Evolutionary conservation across 2,113 vertebrate genomes (phyloP).

Genomic region (Eupsittula cactorum): DNA sequence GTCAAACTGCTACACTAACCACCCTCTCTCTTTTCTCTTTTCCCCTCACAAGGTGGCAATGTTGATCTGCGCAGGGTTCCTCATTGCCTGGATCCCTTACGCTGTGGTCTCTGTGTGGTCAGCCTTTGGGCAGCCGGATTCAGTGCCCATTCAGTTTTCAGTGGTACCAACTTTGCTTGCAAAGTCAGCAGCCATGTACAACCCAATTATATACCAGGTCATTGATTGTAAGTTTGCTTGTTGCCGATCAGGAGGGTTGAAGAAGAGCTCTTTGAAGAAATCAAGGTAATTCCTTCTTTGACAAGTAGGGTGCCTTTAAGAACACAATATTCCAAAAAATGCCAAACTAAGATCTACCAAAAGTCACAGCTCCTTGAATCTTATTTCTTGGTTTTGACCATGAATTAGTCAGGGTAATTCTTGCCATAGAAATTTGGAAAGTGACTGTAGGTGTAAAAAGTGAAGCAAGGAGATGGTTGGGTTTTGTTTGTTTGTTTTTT

Average conservation of each 20-base stretch:
- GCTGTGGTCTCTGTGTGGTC: conserved; percentile 92
- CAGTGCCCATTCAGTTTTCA: conserved; percentile 87
- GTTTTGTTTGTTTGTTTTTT: too few species aligned
- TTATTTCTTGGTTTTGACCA: not conserved
- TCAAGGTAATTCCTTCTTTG: conserved; percentile 78
- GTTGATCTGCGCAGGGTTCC: conserved; percentile 95
- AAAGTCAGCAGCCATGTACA: conserved; percentile 96
- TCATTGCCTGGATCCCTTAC: conserved; percentile 95
- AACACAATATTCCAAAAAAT: not conserved
- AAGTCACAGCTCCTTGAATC: not conserved
- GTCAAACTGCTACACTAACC: not conserved
- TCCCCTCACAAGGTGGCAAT: conserved; percentile 85
- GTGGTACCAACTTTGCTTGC: conserved; percentile 91
- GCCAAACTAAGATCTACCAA: not conserved
- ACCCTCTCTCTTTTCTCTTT: not conserved
- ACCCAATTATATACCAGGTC: conserved; percentile 95
- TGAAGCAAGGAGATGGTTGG: not conserved
- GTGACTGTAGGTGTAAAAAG: not conserved
- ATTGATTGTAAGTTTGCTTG: conserved; percentile 83
- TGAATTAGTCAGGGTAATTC: not conserved
- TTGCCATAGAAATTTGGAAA: not conserved
- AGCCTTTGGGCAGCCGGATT: conserved; percentile 86
- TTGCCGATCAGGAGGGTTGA: conserved; percentile 65
- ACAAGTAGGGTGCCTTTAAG: not conserved
- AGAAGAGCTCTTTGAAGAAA: conserved; percentile 73